phyloP scores from a whole-genome alignment of 2,113 vertebrate genomes.

The Taurulus bubalis region DNA sequence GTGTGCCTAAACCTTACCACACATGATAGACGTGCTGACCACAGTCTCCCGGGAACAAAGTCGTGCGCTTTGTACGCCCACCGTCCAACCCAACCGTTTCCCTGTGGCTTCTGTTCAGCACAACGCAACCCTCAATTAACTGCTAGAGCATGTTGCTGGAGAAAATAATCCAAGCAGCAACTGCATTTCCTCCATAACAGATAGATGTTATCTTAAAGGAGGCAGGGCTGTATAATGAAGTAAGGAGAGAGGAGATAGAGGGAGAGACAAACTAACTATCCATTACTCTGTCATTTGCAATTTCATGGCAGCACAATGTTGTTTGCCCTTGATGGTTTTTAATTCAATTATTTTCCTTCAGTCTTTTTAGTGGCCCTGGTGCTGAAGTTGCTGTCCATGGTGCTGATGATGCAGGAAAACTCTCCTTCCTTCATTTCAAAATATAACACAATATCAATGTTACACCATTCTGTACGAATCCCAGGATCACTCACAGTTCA shows the following conservation, averaged over 20 bases:
- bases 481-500: background rate
- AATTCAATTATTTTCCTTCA: background rate
- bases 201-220: background rate
- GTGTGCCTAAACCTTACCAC: background rate
- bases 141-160: background rate
- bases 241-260: background rate
- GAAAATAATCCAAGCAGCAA: background rate
- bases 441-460: background rate
- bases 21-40: background rate
- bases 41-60: background rate
- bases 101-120: constrained; percentile 8
- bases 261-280: background rate
- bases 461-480: background rate
- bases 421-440: background rate
- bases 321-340: too few relatives aligned
- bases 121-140: background rate
- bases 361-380: background rate
- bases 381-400: constrained; percentile 15
- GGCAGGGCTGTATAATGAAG: background rate
- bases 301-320: background rate
- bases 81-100: background rate
- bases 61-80: background rate
- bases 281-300: background rate
- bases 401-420: background rate
- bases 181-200: background rate